A percentile compares a stretch with the other conserved stretches of the same genome.
phyloP scores from a whole-genome alignment of 1,140 invertebrate genomes.

The Glossosoma conforme region DNA sequence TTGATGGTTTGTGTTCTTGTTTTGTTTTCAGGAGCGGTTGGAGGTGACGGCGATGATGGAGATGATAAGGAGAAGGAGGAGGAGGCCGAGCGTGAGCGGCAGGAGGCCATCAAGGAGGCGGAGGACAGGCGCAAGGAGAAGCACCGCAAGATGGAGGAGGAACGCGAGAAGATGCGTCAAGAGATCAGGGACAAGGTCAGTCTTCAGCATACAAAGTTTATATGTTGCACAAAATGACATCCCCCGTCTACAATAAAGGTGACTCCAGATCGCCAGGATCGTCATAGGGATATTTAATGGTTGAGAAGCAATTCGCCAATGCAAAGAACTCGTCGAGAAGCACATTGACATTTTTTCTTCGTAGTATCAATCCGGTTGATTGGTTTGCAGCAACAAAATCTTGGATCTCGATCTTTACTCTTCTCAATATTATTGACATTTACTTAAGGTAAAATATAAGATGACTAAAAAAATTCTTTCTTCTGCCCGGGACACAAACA shows the following conservation, averaged over 20 bases:
- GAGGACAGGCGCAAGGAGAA: slow-evolving; percentile 95
- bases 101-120: slow-evolving; percentile 88
- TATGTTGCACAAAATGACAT: background rate
- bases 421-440: too few species aligned
- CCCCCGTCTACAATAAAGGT: background rate
- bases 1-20: too few species aligned
- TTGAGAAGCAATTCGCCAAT: too few species aligned
- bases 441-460: too few species aligned
- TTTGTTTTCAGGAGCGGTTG: slow-evolving; percentile 69
- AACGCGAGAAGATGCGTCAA: slow-evolving; percentile 95
- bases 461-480: too few species aligned
- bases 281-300: too few species aligned
- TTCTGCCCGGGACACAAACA: too few species aligned
- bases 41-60: slow-evolving; percentile 81
- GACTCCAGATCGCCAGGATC: background rate
- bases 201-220: background rate
- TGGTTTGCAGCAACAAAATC: too few species aligned
- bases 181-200: slow-evolving; percentile 95
- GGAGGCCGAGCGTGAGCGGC: slow-evolving; percentile 88
- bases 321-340: too few species aligned
- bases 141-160: slow-evolving; percentile 97
- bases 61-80: slow-evolving; percentile 93
- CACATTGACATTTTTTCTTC: too few species aligned
- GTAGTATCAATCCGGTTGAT: too few species aligned
- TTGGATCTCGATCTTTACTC: too few species aligned